Evolutionary conservation across 2,797 vertebrate species (phyloP).

Genomic region (Fringilla coelebs): DNA sequence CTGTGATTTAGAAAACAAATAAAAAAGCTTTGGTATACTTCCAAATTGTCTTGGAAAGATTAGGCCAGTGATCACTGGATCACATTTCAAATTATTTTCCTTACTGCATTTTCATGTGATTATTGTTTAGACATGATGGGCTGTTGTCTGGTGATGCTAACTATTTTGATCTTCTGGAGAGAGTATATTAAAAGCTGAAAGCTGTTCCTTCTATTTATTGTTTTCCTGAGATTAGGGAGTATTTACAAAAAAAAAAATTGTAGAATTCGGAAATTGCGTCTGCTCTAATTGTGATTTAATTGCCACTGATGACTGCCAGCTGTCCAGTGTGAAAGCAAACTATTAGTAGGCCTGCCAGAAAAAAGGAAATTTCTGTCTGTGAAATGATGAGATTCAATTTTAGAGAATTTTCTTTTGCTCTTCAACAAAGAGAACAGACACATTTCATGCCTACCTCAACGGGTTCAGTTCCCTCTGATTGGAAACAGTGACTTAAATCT

Average conservation of each 20-base stretch:
- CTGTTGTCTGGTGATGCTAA: background rate
- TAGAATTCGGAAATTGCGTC: background rate
- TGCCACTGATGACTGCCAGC: background rate
- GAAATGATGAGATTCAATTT: background rate
- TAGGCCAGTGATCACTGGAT: background rate
- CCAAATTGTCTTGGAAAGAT: background rate
- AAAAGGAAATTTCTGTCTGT: background rate
- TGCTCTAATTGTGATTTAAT: background rate
- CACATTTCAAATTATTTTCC: background rate
- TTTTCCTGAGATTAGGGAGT: background rate
- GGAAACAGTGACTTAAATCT: background rate
- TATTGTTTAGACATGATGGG: background rate
- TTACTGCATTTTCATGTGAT: background rate
- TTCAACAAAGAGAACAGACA: background rate
- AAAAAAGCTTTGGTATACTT: background rate
- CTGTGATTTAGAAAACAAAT: background rate
- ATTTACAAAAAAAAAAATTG: background rate
- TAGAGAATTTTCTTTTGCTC: background rate
- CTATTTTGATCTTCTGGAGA: background rate
- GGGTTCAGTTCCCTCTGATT: background rate
- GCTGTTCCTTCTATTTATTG: background rate
- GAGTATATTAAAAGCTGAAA: background rate
- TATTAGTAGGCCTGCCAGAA: background rate
- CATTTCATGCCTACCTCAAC: background rate
- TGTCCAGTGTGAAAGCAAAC: background rate